Evolutionary conservation across 2,888 invertebrate genomes (phyloP).

Genomic region (Myopa testacea): DNA sequence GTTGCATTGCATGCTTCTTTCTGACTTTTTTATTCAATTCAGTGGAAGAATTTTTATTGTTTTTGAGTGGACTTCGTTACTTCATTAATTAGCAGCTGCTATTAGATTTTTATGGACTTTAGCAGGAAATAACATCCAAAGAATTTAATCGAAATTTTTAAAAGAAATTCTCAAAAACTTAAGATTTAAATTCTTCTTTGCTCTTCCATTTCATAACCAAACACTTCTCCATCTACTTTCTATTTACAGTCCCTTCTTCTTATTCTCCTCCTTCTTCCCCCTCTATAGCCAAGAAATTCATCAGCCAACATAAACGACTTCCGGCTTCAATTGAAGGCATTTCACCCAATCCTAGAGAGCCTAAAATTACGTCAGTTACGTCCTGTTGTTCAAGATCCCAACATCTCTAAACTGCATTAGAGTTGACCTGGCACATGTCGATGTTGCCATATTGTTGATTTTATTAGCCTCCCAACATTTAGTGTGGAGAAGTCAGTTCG

Average conservation of each 20-base stretch:
- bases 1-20: background rate
- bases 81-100: constrained; percentile 28
- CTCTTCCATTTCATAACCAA: too few relatives aligned
- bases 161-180: background rate
- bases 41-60: constrained; percentile 5
- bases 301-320: too few relatives aligned
- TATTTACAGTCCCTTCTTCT: too few relatives aligned
- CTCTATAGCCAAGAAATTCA: too few relatives aligned
- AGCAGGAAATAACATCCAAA: background rate
- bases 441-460: background rate
- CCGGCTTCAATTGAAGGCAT: too few relatives aligned
- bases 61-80: background rate
- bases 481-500: background rate
- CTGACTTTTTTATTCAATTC: constrained; percentile 1
- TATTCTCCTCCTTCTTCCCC: background rate
- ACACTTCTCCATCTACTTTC: too few relatives aligned
- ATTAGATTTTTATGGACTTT: constrained; percentile 17
- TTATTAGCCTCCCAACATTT: background rate
- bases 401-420: background rate
- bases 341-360: too few relatives aligned
- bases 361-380: too few relatives aligned
- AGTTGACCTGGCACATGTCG: constrained; percentile 13
- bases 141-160: too few relatives aligned
- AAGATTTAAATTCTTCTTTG: too few relatives aligned
- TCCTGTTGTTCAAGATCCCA: background rate